A percentile compares a stretch with the other conserved stretches of the same genome.
Conservation (phyloP, 2,888 invertebrate species). For the Deilephila porcellus region DNA sequence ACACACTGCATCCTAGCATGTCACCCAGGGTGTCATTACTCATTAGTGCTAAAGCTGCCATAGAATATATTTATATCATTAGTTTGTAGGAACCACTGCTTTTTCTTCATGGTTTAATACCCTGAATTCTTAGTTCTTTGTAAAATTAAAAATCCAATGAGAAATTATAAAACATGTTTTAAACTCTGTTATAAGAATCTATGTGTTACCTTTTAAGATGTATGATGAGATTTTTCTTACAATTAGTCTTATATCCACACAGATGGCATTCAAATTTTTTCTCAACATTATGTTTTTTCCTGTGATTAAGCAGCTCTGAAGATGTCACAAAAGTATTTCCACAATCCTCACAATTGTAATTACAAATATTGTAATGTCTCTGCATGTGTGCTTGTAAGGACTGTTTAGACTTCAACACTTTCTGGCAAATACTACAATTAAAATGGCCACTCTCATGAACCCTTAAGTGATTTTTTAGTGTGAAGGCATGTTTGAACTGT, state of each 20-base stretch:
- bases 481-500: slow-evolving; percentile 78
- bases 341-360: slow-evolving; percentile 79
- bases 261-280: slow-evolving; percentile 72
- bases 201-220: slow-evolving; percentile 71
- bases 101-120: no score
- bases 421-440: slow-evolving; percentile 71
- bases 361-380: slow-evolving; percentile 75
- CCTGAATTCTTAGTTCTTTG: neutral
- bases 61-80: no score
- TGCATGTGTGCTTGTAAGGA: slow-evolving; percentile 71
- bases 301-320: slow-evolving; percentile 76
- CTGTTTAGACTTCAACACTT: slow-evolving; percentile 70
- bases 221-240: slow-evolving; percentile 70
- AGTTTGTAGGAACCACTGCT: no score
- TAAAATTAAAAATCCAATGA: neutral
- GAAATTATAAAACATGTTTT: neutral
- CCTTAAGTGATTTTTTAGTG: slow-evolving; percentile 70
- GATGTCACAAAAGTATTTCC: slow-evolving; percentile 77
- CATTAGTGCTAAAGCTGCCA: no score
- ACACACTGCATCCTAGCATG: no score
- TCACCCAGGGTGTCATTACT: no score
- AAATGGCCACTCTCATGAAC: slow-evolving; percentile 72
- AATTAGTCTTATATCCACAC: slow-evolving; percentile 74
- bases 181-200: neutral
- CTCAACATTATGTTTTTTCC: slow-evolving; percentile 63